Evolutionary conservation across 2,888 invertebrate genomes (phyloP).

Genomic region (Heliconius charithonia): DNA sequence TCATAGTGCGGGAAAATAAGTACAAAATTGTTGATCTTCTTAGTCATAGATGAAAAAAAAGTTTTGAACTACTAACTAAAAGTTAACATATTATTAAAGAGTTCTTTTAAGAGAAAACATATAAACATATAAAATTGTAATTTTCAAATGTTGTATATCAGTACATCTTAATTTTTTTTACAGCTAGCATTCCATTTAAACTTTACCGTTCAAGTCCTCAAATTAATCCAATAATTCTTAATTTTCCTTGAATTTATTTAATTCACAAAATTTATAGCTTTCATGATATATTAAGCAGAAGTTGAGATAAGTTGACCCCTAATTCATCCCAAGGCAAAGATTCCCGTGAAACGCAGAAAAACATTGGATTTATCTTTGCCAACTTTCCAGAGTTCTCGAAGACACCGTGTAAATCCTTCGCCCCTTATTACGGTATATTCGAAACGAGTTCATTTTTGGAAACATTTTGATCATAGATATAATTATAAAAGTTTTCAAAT

Average conservation of each 20-base stretch:
- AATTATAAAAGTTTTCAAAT: conserved; percentile 35
- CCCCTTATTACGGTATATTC: conserved; percentile 32
- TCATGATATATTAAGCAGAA: conserved; percentile 37
- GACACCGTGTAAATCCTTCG: conserved; percentile 42
- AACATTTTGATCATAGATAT: conserved; percentile 27
- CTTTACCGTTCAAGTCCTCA: neutral
- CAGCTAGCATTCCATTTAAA: neutral
- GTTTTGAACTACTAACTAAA: too few relatives aligned
- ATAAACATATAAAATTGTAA: too few relatives aligned
- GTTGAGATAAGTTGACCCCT: conserved; percentile 42
- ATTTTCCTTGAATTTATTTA: conserved; percentile 30
- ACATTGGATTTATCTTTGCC: conserved; percentile 50
- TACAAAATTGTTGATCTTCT: neutral
- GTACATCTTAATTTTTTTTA: neutral
- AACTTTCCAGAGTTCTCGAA: conserved; percentile 48
- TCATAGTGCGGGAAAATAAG: neutral
- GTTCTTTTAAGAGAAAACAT: too few relatives aligned
- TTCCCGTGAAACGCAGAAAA: conserved; percentile 39
- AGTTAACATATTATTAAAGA: too few relatives aligned
- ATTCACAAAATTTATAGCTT: conserved; percentile 35
- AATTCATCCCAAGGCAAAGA: conserved; percentile 37
- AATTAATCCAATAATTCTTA: conserved; percentile 16
- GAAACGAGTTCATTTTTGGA: conserved; percentile 18
- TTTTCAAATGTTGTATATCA: neutral
- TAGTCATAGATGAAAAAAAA: too few relatives aligned